These are phyloP conservation scores for Holacanthus passer DNA, from an alignment of 2,113 vertebrate genomes.

Conservation along the genomic window DNA sequence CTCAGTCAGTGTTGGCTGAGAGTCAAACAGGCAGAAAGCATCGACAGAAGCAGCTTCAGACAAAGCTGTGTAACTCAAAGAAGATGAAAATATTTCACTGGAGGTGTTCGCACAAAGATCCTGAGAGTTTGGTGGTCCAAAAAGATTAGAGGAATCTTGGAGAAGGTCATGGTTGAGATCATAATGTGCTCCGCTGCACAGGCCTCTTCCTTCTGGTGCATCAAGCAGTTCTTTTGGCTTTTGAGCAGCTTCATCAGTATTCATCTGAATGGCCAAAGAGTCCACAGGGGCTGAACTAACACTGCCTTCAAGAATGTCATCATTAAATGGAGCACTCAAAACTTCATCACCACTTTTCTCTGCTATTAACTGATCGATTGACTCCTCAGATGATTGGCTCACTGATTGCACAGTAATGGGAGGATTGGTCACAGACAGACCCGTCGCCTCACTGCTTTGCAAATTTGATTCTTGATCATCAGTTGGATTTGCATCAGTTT, in stretches of 20 bases:
- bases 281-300: slow-evolving; percentile 9
- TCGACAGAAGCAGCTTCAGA: slow-evolving; percentile 24
- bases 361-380: neutral
- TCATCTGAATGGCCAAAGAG: neutral
- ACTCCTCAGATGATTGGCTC: neutral
- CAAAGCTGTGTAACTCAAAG: slow-evolving; percentile 13
- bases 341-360: slow-evolving; percentile 11
- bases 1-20: slow-evolving; percentile 1
- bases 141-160: slow-evolving; percentile 14
- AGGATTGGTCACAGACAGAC: neutral
- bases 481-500: slow-evolving; percentile 15
- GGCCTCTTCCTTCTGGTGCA: neutral
- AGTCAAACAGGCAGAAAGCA: slow-evolving; percentile 31
- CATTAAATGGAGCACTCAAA: slow-evolving; percentile 21
- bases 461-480: slow-evolving; percentile 11
- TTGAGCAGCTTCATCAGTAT: neutral
- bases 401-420: neutral
- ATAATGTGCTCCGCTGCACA: neutral
- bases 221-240: slow-evolving; percentile 16
- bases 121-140: slow-evolving; percentile 27
- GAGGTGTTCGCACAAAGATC: neutral
- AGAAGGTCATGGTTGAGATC: slow-evolving; percentile 18
- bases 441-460: slow-evolving; percentile 15
- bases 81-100: neutral
- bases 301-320: slow-evolving; percentile 7